phyloP scores from a whole-genome alignment of 2,113 vertebrate species.

The Pangasianodon hypophthalmus region DNA sequence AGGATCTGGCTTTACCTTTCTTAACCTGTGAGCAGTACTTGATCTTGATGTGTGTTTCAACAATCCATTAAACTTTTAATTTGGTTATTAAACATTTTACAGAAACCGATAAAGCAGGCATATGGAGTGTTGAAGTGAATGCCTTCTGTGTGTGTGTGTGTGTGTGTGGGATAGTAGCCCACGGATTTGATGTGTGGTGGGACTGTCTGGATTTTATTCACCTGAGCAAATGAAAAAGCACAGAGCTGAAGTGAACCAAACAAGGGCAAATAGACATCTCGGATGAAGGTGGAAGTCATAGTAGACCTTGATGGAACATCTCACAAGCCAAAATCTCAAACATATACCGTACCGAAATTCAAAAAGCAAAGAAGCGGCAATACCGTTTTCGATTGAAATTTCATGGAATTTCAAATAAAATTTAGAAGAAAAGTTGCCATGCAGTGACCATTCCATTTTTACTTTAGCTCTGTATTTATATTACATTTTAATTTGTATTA shows the following conservation, averaged over 20 bases:
- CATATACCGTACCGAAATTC: not conserved
- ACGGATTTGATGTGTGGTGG: not conserved
- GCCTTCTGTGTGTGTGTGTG: slow-evolving; percentile 14
- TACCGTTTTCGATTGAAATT: not conserved
- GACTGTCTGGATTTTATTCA: slow-evolving; percentile 1
- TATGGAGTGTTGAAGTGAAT: slow-evolving; percentile 20
- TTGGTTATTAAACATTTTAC: slow-evolving; percentile 45
- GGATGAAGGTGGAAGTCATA: not conserved
- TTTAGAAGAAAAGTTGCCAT: not conserved
- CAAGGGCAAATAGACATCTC: not conserved
- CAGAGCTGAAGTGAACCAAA: not conserved
- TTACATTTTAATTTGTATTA: not conserved
- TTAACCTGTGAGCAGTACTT: not conserved
- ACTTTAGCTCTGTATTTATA: not conserved
- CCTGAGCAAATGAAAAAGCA: not conserved
- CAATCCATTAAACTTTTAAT: slow-evolving; percentile 37
- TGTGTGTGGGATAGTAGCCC: not conserved
- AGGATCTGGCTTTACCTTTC: slow-evolving; percentile 4
- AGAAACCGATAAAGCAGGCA: slow-evolving; percentile 24
- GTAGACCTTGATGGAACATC: not conserved
- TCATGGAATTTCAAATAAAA: not conserved
- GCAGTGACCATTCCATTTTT: not conserved
- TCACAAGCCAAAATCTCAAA: not conserved
- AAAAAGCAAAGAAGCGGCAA: not conserved
- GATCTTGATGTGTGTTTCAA: slow-evolving; percentile 26